Base-by-base conservation (phyloP, 1,140 invertebrate species). In the Colletes latitarsis region DNA sequence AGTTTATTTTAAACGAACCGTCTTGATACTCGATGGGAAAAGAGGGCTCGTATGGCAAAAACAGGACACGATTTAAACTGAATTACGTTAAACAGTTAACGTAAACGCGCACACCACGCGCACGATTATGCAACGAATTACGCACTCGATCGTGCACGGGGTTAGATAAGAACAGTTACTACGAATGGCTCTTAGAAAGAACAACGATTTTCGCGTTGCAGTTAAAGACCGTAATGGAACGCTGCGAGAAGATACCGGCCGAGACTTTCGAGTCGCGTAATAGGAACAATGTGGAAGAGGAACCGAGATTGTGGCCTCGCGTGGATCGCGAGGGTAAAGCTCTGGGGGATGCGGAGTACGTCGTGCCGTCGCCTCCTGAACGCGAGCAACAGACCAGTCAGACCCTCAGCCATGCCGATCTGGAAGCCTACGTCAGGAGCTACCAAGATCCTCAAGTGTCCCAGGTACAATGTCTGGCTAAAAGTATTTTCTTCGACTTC, bases 141-240 rank as follows among this genome's bases (percentile, higher is more conserved):
- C 69, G 55, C 68, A 70, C 43, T 17, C 39, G 9, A 21, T 30
- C 15, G 8, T 6, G 39, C 19, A 21, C 8, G 21, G 10, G 62
- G 49, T 15, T 15, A 17, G 19, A 46, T n/a, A 46, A 12, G 8
- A 69, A 81, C n/a, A 69, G 52, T 63, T 49, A 52, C 43, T 12
- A 41, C 19, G 67, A 53, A 71, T 17, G 15, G 41, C 66, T 69
- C 57, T 81, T 55, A 52, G 21, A 21, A 55, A 10, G 39, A 49
- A 77, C 57, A 72, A 72, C 39, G 41, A 49, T 72, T 71, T 77
- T 55, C 77, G 15, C 53, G 41, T 80, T 87, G 73, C 93, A 96
- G 94, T 90, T 96, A 83, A 96, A 96, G 90, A 96, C 96, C 83
- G 96, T 96, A 78, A 95, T 96, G 95, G 96, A 97, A 91, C 94